phyloP scores from a whole-genome alignment of 2,888 invertebrate genomes.

The Drosophila kuntzei region DNA sequence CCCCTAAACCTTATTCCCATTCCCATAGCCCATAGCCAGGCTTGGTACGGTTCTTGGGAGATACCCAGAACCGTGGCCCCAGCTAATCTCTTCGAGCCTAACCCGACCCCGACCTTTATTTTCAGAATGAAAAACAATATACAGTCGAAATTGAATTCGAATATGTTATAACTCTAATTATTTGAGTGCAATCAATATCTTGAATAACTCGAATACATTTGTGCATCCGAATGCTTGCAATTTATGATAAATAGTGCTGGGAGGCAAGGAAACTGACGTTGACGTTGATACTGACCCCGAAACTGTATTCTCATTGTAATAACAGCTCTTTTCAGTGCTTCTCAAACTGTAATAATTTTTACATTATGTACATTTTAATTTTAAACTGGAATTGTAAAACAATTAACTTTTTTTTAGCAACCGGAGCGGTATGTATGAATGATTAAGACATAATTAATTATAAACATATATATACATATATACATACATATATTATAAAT shows the following conservation, averaged over 20 bases:
- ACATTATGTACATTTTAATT: conserved; percentile 51
- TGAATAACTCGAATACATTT: not conserved
- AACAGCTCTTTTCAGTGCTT: conserved; percentile 82
- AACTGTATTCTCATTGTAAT: conserved; percentile 66
- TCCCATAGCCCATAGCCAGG: not conserved
- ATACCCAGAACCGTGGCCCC: not conserved
- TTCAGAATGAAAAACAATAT: conserved; percentile 8
- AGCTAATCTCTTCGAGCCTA: not conserved
- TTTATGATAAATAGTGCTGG: not conserved
- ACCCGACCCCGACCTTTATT: conserved; percentile 23
- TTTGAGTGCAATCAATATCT: not conserved
- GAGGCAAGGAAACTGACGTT: not conserved
- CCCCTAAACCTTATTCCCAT: not conserved
- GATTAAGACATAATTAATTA: conserved; percentile 50
- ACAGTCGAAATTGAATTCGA: not conserved
- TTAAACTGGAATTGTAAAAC: conserved; percentile 69
- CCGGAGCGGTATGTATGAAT: conserved; percentile 82
- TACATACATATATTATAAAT: conserved; percentile 15
- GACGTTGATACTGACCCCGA: conserved; percentile 1
- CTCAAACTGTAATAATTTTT: conserved; percentile 60
- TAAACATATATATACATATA: conserved; percentile 38
- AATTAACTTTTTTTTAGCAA: conserved; percentile 78
- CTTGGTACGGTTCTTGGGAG: not conserved
- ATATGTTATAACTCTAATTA: not conserved
- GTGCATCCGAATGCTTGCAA: not conserved